These are phyloP conservation scores for Archips xylosteana DNA, from an alignment of 2,888 invertebrate genomes.

Conservation along the genomic window DNA sequence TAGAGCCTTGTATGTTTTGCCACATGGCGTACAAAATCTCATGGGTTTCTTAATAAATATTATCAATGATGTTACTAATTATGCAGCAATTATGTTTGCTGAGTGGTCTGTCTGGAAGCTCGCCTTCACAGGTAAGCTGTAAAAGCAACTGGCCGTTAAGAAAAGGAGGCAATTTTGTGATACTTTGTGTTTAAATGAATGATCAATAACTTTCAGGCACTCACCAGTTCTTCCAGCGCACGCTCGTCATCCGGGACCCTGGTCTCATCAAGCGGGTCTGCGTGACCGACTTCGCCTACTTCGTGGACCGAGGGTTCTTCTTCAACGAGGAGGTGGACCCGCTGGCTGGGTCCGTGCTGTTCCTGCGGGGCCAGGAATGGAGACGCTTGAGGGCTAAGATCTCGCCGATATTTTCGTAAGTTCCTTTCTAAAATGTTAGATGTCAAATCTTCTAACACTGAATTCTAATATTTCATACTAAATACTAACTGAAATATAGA, in stretches of 20 bases:
- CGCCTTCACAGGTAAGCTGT: too few species aligned
- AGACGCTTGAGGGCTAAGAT: conserved; percentile 74
- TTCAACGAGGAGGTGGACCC: conserved; percentile 79
- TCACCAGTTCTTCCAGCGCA: conserved; percentile 80
- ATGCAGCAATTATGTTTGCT: too few species aligned
- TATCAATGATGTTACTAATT: too few species aligned
- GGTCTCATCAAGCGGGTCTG: conserved; percentile 76
- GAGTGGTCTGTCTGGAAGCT: too few species aligned
- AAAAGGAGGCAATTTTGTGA: too few species aligned
- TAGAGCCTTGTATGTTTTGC: too few species aligned
- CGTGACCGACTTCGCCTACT: conserved; percentile 79
- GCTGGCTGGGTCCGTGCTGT: conserved; percentile 76
- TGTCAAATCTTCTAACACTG: too few species aligned
- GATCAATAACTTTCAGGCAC: conserved; percentile 63
- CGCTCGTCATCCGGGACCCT: conserved; percentile 75
- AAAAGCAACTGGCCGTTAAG: too few species aligned
- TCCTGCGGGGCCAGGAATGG: conserved; percentile 78
- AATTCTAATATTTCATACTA: too few species aligned
- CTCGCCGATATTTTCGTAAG: conserved; percentile 81
- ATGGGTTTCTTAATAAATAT: too few species aligned
- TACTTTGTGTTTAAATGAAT: neutral
- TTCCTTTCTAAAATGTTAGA: conserved; percentile 33
- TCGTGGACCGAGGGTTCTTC: conserved; percentile 80
- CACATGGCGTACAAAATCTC: too few species aligned
- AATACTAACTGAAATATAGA: too few species aligned